Conservation (phyloP, 2,888 invertebrate genomes). For the Thalpophila matura region DNA sequence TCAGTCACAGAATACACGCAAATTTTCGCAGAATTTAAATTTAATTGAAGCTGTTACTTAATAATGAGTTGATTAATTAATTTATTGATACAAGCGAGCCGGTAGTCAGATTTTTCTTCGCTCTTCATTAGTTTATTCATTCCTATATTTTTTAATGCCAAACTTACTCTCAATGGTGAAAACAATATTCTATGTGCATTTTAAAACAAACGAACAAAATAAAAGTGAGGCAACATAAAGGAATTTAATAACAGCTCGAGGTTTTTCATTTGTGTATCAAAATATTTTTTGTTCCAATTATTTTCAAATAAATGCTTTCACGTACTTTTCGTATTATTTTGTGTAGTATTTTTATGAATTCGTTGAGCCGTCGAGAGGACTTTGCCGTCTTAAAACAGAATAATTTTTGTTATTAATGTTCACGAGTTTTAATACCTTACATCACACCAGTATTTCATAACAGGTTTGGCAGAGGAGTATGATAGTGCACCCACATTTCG, state of each 20-base stretch:
- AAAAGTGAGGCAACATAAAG: background rate
- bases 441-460: no score
- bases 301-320: background rate
- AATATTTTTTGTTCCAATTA: background rate
- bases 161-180: background rate
- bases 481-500: no score
- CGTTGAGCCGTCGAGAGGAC: background rate
- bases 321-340: background rate
- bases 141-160: background rate
- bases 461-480: no score
- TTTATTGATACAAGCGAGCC: background rate
- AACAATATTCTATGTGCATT: background rate
- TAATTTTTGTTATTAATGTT: no score
- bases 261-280: background rate
- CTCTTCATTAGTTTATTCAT: background rate
- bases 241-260: constrained; percentile 4
- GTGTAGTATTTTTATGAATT: background rate
- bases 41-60: no score
- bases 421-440: no score
- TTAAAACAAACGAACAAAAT: background rate
- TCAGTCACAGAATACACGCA: no score
- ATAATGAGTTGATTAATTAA: no score
- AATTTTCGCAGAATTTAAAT: no score
- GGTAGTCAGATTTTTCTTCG: background rate
- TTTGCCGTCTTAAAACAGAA: no score